phyloP scores from a whole-genome alignment of 2,113 vertebrate genomes.

The Phrynosoma platyrhinos region DNA sequence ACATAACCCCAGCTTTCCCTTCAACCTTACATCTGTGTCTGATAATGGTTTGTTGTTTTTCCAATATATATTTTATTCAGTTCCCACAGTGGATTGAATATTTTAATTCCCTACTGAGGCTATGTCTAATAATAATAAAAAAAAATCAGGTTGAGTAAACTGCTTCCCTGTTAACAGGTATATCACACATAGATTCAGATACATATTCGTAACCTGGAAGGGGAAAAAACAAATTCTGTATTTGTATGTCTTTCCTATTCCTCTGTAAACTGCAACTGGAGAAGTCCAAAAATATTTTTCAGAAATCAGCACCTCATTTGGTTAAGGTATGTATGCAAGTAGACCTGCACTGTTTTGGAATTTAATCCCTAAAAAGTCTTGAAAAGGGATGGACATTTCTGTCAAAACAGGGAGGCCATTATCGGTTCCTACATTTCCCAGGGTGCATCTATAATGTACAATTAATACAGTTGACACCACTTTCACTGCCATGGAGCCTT shows the following conservation, averaged over 20 bases:
- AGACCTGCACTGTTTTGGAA: neutral
- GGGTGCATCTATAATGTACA: too few species aligned
- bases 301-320: neutral
- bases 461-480: too few species aligned
- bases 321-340: too few species aligned
- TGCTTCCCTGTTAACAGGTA: conserved; percentile 54
- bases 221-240: neutral
- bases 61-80: conserved; percentile 40
- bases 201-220: neutral
- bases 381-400: neutral
- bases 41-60: conserved; percentile 12
- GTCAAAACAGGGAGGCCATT: neutral
- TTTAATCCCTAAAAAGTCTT: neutral
- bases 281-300: too few species aligned
- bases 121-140: conserved; percentile 24
- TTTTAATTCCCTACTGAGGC: conserved; percentile 53
- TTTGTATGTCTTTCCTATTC: neutral
- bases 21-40: conserved; percentile 19
- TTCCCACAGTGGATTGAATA: conserved; percentile 23
- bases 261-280: neutral
- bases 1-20: neutral
- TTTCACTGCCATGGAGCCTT: too few species aligned
- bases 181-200: neutral
- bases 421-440: too few species aligned
- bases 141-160: conserved; percentile 44